Evolutionary conservation across 2,888 invertebrate species (phyloP), one percentile per base, ranked within the genome.

Genomic region (Scelioninae gen. 1): DNA sequence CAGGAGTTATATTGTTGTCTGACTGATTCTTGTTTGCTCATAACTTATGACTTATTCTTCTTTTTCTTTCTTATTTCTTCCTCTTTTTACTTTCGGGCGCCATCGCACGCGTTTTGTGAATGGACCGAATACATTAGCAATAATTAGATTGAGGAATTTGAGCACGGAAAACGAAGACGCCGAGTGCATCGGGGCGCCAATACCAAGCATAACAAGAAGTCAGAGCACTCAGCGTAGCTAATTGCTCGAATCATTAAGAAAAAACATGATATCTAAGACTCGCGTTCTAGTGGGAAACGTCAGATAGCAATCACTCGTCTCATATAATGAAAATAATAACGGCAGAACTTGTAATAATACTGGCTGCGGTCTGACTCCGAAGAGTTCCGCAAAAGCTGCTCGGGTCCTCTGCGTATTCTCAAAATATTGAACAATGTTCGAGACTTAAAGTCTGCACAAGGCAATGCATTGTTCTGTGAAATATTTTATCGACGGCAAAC

Each of bases 161-260:
- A 34, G 88, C 58, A 86, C 84, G 75, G 81, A 79, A 72, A 83
- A 83, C 78, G 80, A 75, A 82, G 78, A 6, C 49, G 55, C 55
- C 68, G 45, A 60, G 62, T 60, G 77, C 66, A 43, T 47, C 56
- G 55, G 74, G 78, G 75, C 83, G 75, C 75, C 78, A 83, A 78
- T 83, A 78, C 88, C 88, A 85, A 90, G 88, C 89, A 88, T 86
- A 90, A 89, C 87, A 90, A 89, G 89, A 90, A 92, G 90, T 90
- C 90, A 89, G 89, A 84, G 92, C 91, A 91, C 89, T 91, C 91
- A 91, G 92, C 91, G 92, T 92, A 87, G 92, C 92, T 92, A 92
- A 92, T 92, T 92, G 91, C 91, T 92, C 90, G 90, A 92, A 92
- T 92, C 91, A 92, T 92, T 92, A 92, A 91, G 91, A 92, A 92